Evolutionary conservation across 2,113 vertebrate genomes (phyloP), one percentile per base, ranked within the genome.

Genomic region (Chunga burmeisteri): DNA sequence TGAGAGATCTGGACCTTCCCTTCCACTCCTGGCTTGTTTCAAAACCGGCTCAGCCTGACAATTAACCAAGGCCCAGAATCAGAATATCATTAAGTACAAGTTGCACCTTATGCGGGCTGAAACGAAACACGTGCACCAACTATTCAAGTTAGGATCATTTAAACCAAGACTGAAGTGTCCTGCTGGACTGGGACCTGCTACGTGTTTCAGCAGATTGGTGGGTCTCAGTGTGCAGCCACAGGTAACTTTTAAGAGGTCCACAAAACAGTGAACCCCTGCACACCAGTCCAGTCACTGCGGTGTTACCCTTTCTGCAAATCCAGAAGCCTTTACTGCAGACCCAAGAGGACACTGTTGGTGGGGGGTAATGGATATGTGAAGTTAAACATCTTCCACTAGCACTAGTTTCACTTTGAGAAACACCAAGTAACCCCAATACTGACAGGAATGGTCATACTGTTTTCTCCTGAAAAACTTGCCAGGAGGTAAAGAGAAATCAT

Each of bases 261-360:
- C 19, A 40, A 52, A 61, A 2, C 55, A 56, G n/a, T 2, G 40
- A n/a, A 25, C 5, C 15, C 32, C 32, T 23, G 36, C 59, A 29
- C n/a, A 26, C 0, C 0, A 30, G n/a, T 62, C 30, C 21, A 6
- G 1, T 36, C 53, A 16, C 58, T 11, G 32, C 0, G 0, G 4
- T 5, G 18, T 8, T 9, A 11, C 11, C 2, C 0, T 4, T 75
- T 34, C 78, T 66, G 38, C 30, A 90, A 34, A 67, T 16, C 13
- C 47, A 78, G 67, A 30, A 34, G 34, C 59, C 47, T 59, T 58
- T 10, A 46, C 71, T 5, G 8, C 9, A 90, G 74, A 71, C n/a
- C 40, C 40, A 53, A 4, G 26, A 38, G 34, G 23, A 40, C 40
- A 40, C 34, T 40, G 42, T 8, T 7, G 9, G 25, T 11, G 15